Evolutionary conservation across 1,140 invertebrate genomes (phyloP).

Genomic region (Cotesia typhae): DNA sequence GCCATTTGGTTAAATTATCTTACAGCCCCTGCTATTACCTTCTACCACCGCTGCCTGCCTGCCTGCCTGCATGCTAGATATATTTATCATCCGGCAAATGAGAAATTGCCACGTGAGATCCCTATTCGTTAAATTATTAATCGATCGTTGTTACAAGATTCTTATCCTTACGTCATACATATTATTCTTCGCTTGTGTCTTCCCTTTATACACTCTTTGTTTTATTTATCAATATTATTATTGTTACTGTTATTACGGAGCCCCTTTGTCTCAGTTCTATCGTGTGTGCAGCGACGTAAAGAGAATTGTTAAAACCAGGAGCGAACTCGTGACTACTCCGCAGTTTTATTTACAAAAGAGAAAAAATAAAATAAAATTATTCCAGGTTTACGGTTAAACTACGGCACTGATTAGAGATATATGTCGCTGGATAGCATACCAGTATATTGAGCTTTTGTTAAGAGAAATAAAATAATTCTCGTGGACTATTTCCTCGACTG

Average conservation of each 20-base stretch:
- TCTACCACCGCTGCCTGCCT: too few relatives aligned
- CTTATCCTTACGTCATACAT: background rate
- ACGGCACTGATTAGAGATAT: background rate
- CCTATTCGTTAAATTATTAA: conserved; percentile 21
- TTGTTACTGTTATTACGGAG: too few relatives aligned
- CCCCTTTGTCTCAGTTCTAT: conserved; percentile 17
- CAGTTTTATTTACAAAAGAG: conserved; percentile 25
- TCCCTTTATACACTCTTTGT: background rate
- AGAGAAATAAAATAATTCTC: background rate
- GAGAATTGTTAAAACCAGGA: conserved; percentile 12
- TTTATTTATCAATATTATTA: too few relatives aligned
- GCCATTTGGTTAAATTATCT: conserved; percentile 35
- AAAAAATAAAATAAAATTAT: background rate
- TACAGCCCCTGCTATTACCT: conserved; percentile 3
- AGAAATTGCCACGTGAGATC: conserved; percentile 56
- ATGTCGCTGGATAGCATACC: background rate
- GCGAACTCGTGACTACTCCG: conserved; percentile 53
- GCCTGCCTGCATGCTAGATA: too few relatives aligned
- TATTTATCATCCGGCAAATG: conserved; percentile 35
- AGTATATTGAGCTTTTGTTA: too few relatives aligned
- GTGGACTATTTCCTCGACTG: too few relatives aligned
- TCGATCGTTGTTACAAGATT: conserved; percentile 5
- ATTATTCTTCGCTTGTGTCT: background rate
- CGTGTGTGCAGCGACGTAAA: too few relatives aligned
- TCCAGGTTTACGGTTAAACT: background rate